phyloP scores from a whole-genome alignment of 1,140 invertebrate species.

The Patella vulgata region DNA sequence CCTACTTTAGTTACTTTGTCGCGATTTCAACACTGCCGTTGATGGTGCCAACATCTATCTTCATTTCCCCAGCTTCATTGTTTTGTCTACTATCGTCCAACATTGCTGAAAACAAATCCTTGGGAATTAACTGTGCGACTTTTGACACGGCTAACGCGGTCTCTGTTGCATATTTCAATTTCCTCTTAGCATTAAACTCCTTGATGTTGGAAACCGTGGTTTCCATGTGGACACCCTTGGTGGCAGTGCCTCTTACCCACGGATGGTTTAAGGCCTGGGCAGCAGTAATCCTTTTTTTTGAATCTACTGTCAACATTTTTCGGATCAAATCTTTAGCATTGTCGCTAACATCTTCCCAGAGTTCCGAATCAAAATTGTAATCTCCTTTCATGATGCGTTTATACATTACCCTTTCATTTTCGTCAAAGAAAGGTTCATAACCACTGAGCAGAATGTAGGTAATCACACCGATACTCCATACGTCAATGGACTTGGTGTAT shows the following conservation, averaged over 20 bases:
- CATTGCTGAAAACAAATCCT: too few relatives aligned
- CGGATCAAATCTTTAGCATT: conserved; percentile 45
- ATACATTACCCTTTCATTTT: background rate
- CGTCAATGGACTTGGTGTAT: conserved; percentile 95
- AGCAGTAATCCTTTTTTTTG: conserved; percentile 47
- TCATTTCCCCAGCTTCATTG: too few relatives aligned
- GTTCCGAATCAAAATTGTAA: background rate
- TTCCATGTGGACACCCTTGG: conserved; percentile 38
- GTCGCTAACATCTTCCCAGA: too few relatives aligned
- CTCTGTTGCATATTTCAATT: conserved; percentile 29
- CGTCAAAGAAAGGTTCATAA: background rate
- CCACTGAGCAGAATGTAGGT: conserved; percentile 69
- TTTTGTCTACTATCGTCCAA: too few relatives aligned
- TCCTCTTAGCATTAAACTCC: conserved; percentile 52
- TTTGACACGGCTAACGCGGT: background rate
- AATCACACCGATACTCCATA: conserved; percentile 91
- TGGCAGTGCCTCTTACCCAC: conserved; percentile 44
- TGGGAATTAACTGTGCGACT: too few relatives aligned
- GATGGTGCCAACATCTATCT: too few relatives aligned
- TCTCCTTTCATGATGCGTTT: background rate
- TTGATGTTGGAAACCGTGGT: conserved; percentile 52
- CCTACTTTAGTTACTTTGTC: too few relatives aligned
- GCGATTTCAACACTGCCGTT: too few relatives aligned
- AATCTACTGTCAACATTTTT: conserved; percentile 48
- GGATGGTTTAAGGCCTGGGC: conserved; percentile 45